A percentile compares a stretch with the other conserved stretches of the same genome.
These are phyloP conservation scores for Sebastes jordani DNA, from an alignment of 2,797 vertebrate genomes.

Conservation along the genomic window DNA sequence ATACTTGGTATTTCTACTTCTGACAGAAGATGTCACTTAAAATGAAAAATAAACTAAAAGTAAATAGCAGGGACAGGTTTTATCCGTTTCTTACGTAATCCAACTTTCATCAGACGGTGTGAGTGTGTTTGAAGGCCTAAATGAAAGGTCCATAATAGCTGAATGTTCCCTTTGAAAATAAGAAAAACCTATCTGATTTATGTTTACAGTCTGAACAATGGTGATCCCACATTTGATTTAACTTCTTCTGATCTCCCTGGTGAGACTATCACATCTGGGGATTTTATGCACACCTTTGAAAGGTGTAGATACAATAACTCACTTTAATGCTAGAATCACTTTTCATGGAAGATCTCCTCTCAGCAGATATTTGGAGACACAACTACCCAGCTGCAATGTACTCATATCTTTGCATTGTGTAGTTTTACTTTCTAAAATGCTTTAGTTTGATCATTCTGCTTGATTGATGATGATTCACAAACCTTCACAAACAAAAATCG, in stretches of 20 bases:
- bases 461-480: background rate
- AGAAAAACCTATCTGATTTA: background rate
- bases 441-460: background rate
- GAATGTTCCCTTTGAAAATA: background rate
- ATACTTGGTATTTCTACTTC: background rate
- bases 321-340: background rate
- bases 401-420: too few species aligned
- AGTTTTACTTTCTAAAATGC: background rate
- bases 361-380: background rate
- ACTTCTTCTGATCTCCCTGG: background rate
- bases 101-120: background rate
- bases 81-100: background rate
- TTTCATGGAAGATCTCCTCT: background rate
- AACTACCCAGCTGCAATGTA: background rate
- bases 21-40: background rate
- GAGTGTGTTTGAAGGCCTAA: background rate
- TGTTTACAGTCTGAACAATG: background rate
- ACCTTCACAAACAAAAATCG: background rate
- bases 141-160: background rate
- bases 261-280: background rate
- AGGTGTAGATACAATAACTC: background rate
- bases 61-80: background rate
- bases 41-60: background rate
- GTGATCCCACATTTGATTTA: background rate
- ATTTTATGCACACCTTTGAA: slow-evolving; percentile 2